Evolutionary conservation across 2,797 vertebrate genomes (phyloP).

Genomic region (Sebastes melanostomus): DNA sequence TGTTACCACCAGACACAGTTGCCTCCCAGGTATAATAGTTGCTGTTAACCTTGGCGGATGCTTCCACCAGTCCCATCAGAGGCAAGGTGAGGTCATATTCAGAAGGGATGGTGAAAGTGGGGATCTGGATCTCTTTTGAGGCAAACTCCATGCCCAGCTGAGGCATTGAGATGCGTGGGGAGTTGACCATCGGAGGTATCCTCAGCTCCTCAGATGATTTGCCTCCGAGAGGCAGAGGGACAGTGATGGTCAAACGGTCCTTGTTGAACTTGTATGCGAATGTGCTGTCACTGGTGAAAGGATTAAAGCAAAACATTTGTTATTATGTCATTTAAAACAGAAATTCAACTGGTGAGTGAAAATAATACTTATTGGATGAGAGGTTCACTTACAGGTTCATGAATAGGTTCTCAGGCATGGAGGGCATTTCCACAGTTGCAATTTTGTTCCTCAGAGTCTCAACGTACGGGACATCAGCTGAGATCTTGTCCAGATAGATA

Average conservation of each 20-base stretch:
- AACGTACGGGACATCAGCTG: constrained; percentile 79
- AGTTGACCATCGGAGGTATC: constrained; percentile 76
- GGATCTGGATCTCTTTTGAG: constrained; percentile 80
- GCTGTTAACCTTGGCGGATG: constrained; percentile 86
- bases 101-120: constrained; percentile 86
- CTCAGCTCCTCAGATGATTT: constrained; percentile 85
- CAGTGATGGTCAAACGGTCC: constrained; percentile 78
- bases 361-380: background rate
- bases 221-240: constrained; percentile 90
- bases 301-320: constrained; percentile 15
- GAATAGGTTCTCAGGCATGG: constrained; percentile 89
- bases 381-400: constrained; percentile 86
- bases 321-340: background rate
- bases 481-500: constrained; percentile 86
- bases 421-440: constrained; percentile 79
- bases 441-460: constrained; percentile 80
- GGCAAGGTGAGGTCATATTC: constrained; percentile 84
- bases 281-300: constrained; percentile 82
- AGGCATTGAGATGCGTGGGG: constrained; percentile 80
- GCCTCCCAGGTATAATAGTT: constrained; percentile 92
- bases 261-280: constrained; percentile 87
- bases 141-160: constrained; percentile 82
- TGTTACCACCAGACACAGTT: constrained; percentile 83
- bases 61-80: constrained; percentile 85
- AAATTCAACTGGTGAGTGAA: background rate